Conservation (phyloP, 2,888 invertebrate genomes). For the Perdita meconis region DNA sequence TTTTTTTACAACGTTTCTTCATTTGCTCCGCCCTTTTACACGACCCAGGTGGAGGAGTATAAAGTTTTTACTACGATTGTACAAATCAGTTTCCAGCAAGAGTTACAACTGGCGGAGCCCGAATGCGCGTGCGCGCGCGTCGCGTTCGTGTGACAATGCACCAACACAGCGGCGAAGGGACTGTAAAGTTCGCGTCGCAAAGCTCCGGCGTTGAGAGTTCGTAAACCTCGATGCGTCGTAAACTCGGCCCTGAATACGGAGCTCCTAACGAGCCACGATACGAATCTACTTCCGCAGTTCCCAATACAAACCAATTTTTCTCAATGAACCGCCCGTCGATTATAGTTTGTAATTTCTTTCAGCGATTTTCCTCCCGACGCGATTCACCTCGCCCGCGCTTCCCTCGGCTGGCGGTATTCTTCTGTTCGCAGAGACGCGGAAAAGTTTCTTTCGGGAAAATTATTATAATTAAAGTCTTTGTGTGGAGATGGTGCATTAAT, state of each 20-base stretch:
- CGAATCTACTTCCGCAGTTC: slow-evolving; percentile 37
- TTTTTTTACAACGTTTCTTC: neutral
- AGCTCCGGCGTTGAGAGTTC: slow-evolving; percentile 45
- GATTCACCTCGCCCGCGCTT: no score
- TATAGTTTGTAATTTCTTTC: slow-evolving; percentile 33
- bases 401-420: no score
- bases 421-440: no score
- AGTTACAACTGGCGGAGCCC: slow-evolving; percentile 1
- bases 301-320: slow-evolving; percentile 50
- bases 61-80: slow-evolving; percentile 5
- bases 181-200: slow-evolving; percentile 47
- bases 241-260: slow-evolving; percentile 52
- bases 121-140: no score
- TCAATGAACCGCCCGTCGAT: slow-evolving; percentile 39
- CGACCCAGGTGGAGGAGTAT: neutral
- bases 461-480: neutral
- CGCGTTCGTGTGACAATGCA: slow-evolving; percentile 13
- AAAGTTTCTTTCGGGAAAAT: no score
- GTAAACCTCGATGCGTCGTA: slow-evolving; percentile 45
- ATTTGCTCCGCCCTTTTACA: neutral
- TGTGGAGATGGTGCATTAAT: no score
- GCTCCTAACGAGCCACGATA: slow-evolving; percentile 49
- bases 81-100: slow-evolving; percentile 16
- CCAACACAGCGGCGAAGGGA: slow-evolving; percentile 17
- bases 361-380: neutral